Evolutionary conservation across 2,888 invertebrate genomes (phyloP).

Genomic region (Caenorhabditis becei): DNA sequence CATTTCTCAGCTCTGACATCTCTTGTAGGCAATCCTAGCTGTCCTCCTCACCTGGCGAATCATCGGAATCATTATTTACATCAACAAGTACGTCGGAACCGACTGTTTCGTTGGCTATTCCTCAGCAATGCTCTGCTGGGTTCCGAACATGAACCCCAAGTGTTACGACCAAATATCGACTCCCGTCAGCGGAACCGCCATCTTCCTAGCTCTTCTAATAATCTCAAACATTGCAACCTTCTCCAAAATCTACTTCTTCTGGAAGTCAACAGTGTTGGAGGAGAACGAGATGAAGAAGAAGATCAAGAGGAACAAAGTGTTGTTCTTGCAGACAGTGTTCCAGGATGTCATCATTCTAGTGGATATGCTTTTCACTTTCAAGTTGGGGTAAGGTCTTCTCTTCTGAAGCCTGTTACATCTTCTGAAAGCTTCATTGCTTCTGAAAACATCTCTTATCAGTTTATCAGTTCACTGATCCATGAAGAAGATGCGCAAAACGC

Average conservation of each 20-base stretch:
- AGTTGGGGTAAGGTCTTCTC: constrained; percentile 1
- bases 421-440: too few relatives aligned
- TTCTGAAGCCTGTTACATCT: too few relatives aligned
- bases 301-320: constrained; percentile 11
- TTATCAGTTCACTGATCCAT: not conserved
- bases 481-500: too few relatives aligned
- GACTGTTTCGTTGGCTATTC: constrained; percentile 21
- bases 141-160: constrained; percentile 19
- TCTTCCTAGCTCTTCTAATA: constrained; percentile 14
- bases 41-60: not conserved
- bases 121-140: not conserved
- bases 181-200: constrained; percentile 17
- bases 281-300: constrained; percentile 9
- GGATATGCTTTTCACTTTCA: constrained; percentile 48
- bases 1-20: not conserved
- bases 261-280: constrained; percentile 19
- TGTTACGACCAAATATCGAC: constrained; percentile 11
- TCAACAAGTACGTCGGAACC: not conserved
- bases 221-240: constrained; percentile 27
- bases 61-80: not conserved
- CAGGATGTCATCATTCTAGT: constrained; percentile 34
- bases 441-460: too few relatives aligned
- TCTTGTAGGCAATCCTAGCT: not conserved
- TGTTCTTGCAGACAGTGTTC: constrained; percentile 47
- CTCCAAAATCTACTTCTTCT: constrained; percentile 33